Evolutionary conservation across 2,888 invertebrate species (phyloP), one percentile per base, ranked within the genome.

Genomic region (Ditylenchus weischeri): DNA sequence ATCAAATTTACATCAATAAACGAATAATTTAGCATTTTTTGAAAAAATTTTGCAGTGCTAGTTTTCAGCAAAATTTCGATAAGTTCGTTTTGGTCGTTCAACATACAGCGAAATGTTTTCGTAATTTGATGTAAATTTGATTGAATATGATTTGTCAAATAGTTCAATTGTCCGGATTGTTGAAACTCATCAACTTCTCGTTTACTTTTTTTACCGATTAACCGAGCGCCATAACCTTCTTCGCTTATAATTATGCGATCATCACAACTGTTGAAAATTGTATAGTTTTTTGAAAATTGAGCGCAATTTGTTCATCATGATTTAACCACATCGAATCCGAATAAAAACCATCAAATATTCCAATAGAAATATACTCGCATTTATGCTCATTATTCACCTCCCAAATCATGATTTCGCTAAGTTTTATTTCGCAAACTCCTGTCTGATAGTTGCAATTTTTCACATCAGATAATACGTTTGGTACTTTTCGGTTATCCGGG

Each of bases 1-100:
- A 60, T 60, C 47, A 60, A 60, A 23, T 35, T 60, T 35, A 60
- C 60, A 60, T 60, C 38, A 60, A 60, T 60, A 23, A 2, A 15
- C 29, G 21, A 38, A 60, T 60, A 38, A 60, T 38, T 60, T 8
- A 60, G 18, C 15, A 38, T 38, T 13, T 60, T 60, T 60, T 60
- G 60, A 60, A 60, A 1, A 18, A 60, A 60, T 18, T 18, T 60
- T 18, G 13, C 18, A 13, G 60, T 62, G 18, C 18, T 60, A 15
- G 8, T 38, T 18, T 60, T 60, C 36, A 60, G 10, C 36, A 60
- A 60, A 38, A 60, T 60, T 35, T 60, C 29, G 8, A 60, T 15
- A 60, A 60, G 8, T 13, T 60, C 38, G 18, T 60, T 60, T 23
- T 57, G 57, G 15, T 57, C 57, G 7, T 60, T 60, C 13, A 35